A percentile compares a stretch with the other conserved stretches of the same genome.
Evolutionary conservation across 2,797 vertebrate species (phyloP).

Genomic region (Mormyrops attenuatus): DNA sequence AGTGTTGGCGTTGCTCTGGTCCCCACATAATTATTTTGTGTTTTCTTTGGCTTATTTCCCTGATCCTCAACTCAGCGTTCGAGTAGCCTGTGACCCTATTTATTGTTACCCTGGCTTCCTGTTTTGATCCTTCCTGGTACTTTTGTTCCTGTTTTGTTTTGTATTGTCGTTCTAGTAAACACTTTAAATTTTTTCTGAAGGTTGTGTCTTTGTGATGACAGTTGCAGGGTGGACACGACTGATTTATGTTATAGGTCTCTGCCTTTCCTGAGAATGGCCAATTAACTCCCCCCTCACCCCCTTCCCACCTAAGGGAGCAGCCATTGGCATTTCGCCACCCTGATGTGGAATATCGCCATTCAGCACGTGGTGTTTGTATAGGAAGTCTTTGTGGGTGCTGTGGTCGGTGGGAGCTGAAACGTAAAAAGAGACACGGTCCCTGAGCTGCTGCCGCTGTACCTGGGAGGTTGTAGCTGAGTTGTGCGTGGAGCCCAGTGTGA

Average conservation of each 20-base stretch:
- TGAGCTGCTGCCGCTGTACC: not conserved
- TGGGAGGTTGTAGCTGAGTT: not conserved
- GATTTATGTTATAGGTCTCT: not conserved
- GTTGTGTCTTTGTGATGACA: not conserved
- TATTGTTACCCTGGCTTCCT: not conserved
- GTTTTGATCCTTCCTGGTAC: not conserved
- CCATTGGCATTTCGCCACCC: not conserved
- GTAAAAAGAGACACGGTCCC: not conserved
- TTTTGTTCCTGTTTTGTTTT: not conserved
- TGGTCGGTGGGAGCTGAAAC: not conserved
- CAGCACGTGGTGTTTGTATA: not conserved
- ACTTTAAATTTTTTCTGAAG: not conserved
- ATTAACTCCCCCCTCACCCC: not conserved
- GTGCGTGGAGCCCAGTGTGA: not conserved
- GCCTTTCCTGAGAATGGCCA: not conserved
- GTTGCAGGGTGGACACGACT: not conserved
- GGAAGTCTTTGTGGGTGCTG: not conserved
- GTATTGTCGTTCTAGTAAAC: not conserved
- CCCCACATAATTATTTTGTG: not conserved
- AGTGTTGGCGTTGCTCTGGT: not conserved
- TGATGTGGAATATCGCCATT: not conserved
- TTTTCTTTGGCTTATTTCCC: not conserved
- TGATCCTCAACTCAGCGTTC: not conserved
- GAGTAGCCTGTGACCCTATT: not conserved
- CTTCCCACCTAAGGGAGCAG: not conserved